Evolutionary conservation across 1,140 invertebrate species (phyloP).

Genomic region (Drepana arcuata): DNA sequence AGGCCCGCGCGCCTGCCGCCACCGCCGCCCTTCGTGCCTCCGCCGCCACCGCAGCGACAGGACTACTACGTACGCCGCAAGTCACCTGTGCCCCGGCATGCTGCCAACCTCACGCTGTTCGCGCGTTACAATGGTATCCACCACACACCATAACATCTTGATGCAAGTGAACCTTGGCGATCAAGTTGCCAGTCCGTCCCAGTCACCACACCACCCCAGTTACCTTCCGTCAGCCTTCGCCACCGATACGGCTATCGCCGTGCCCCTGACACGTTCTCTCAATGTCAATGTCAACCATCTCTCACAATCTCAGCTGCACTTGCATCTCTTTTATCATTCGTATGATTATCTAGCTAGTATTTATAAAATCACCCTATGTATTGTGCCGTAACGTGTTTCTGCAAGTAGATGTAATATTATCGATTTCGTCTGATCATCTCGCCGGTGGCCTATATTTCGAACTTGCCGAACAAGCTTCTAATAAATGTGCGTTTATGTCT

Average conservation of each 20-base stretch:
- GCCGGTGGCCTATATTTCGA: too few relatives aligned
- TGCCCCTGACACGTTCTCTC: conserved; percentile 13
- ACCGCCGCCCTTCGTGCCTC: conserved; percentile 65
- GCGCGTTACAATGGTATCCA: conserved; percentile 53
- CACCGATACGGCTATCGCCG: conserved; percentile 2
- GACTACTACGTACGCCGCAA: conserved; percentile 66
- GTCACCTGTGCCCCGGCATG: conserved; percentile 55
- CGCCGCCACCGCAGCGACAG: conserved; percentile 60
- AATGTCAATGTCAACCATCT: conserved; percentile 49
- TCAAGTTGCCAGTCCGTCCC: too few relatives aligned
- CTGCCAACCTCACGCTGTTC: conserved; percentile 57
- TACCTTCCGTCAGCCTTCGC: conserved; percentile 1
- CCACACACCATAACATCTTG: too few relatives aligned
- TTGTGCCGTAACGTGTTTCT: too few relatives aligned
- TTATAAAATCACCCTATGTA: too few relatives aligned
- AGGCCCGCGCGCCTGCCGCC: conserved; percentile 57
- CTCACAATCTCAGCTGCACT: conserved; percentile 20
- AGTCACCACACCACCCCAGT: conserved; percentile 9
- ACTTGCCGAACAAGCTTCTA: too few relatives aligned
- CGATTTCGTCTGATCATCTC: neutral
- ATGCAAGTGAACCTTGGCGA: too few relatives aligned
- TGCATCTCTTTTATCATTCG: conserved; percentile 13
- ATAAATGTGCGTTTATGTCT: too few relatives aligned
- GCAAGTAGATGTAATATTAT: too few relatives aligned
- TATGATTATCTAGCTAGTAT: too few relatives aligned